Base-by-base conservation (phyloP, 1,140 invertebrate genomes). In the Linepithema humile region DNA sequence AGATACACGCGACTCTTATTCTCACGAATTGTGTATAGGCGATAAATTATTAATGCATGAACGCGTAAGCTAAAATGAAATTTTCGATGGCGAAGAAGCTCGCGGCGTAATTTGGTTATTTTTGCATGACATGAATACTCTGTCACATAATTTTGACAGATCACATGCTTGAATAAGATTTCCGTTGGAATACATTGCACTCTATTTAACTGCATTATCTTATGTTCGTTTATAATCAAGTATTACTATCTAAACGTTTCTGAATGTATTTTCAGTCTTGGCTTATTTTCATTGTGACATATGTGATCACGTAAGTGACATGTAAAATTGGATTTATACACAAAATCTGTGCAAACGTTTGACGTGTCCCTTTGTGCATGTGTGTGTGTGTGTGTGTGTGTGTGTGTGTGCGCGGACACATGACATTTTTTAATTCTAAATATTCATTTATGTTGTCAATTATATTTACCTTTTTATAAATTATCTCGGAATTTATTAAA, bases 1-100 rank as follows among this genome's bases (percentile, higher is more conserved):
- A 88, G 77, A 87, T 75, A 57, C 57, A 73, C 35, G 82, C 82
- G 69, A 84, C 57, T 88, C 69, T 86, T 77, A 86, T 64, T 77
- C 75, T 55, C 48, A 40, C 23, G 75, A 70, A 57, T 35, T 17
- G 35, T 23, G 12, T 35, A 10, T 60, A 6, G 35, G 15, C 17
- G 17, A 38, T 77, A 77, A 65, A 70, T 80, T 80, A 80, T 50
- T 10, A 20, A 53, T n/a, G 45, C 29, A 50, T 55, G 40, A 53
- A 53, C 9, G 43, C 23, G 9, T n/a, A n/a, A 40, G 3, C 15
- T 20, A 20, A n/a, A 40, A 75, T 6, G 7, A 17, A 35, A 65
- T 38, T 17, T 55, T 43, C 0, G 20, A 29, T 5, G 23, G 26
- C 26, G n/a, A 32, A 2, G 64, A 60, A 48, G 15, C 20, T 38